These are phyloP conservation scores for Dromaius novaehollandiae DNA, from an alignment of 2,113 vertebrate species.

Conservation along the genomic window DNA sequence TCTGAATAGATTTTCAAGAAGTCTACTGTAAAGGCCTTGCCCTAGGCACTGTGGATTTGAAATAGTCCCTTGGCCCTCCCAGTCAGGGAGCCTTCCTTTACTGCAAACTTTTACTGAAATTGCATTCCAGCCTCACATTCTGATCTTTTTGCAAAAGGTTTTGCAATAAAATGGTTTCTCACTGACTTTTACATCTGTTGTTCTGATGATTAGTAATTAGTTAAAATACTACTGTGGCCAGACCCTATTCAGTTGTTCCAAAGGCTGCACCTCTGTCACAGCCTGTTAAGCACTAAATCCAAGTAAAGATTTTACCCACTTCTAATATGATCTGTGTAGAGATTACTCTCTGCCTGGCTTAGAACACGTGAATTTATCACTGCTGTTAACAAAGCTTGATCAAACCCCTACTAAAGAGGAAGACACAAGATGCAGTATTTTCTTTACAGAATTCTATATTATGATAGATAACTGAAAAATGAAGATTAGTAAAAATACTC, in stretches of 20 bases:
- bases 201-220: not conserved
- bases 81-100: not conserved
- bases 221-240: not conserved
- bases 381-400: no score
- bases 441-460: not conserved
- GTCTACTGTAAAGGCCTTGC: not conserved
- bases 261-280: not conserved
- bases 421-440: not conserved
- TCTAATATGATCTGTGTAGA: no score
- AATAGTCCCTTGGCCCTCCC: not conserved
- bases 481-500: not conserved
- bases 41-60: not conserved
- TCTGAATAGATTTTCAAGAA: not conserved
- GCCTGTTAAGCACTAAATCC: not conserved
- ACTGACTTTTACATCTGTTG: not conserved
- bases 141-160: rapidly evolving
- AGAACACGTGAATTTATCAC: no score
- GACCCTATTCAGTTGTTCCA: not conserved
- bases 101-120: not conserved
- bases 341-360: no score
- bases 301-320: not conserved
- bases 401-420: not conserved
- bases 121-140: not conserved
- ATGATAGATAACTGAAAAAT: not conserved
- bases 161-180: not conserved